Base-by-base conservation (phyloP, 2,113 vertebrate genomes). In the Nannospalax galili region DNA sequence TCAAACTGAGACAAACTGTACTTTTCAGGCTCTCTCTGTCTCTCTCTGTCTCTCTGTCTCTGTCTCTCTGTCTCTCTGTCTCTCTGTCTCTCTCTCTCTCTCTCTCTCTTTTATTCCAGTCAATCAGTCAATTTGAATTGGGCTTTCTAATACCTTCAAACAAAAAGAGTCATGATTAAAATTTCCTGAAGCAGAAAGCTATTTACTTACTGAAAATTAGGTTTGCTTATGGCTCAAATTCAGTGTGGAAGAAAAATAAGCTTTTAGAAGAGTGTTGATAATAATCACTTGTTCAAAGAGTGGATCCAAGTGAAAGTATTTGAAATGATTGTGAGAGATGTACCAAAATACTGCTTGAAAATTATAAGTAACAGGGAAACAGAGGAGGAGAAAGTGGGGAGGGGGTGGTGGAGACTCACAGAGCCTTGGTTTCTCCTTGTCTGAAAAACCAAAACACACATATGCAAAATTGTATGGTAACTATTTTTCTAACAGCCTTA, bases 171-270 rank as follows among this genome's bases (percentile, higher is more conserved):
- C 30, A 62, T 78, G 16, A 22, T 89, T 88, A 94, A 60, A 69
- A 89, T 69, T 93, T 82, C 3, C 78, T 91, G 74, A 91, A 48
- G 26, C 42, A 96, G 67, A 92, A 95, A 85, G 19, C 26, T 91
- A 77, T 87, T 94, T 90, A 90, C 22, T 81, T 84, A 35, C 70
- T 62, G 45, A 94, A 94, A 88, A 88, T 72, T 89, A 40, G 7
- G 19, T 93, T 93, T 93, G 32, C 52, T 85, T 88, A 56, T 77
- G 32, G 62, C 45, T 65, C 26, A 73, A 81, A 93, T 79, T 60
- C 73, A 85, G 35, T 56, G 42, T 75, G 3, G 73, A 91, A 94
- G 75, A 91, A 94, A 65, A 85, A 84, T 56, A 84, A 92, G 2
- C 35, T 6, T 92, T 88, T 73, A 84, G 26, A 91, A 73, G 52